Percentiles rank a stretch among this genome's conserved stretches.
These are phyloP conservation scores for Heliornis fulica DNA, from an alignment of 2,113 vertebrate genomes.

Conservation along the genomic window DNA sequence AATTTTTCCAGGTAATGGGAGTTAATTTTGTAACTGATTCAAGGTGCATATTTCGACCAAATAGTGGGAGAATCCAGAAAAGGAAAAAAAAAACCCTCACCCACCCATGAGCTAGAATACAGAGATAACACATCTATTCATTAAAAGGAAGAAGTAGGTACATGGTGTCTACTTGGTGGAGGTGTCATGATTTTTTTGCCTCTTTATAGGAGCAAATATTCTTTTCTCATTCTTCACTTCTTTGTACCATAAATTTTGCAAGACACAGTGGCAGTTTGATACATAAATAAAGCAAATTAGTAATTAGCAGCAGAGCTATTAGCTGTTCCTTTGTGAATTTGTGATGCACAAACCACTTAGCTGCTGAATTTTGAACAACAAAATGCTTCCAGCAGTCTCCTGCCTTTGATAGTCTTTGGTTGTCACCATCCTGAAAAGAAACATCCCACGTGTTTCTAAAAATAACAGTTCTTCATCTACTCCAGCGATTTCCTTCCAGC, in stretches of 20 bases:
- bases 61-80: background rate
- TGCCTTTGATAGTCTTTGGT: background rate
- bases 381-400: background rate
- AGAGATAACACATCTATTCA: background rate
- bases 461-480: background rate
- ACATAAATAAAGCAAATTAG: background rate
- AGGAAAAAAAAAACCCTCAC: background rate
- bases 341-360: background rate
- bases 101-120: background rate
- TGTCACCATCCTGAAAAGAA: background rate
- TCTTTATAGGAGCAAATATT: background rate
- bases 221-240: background rate
- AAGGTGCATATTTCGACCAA: background rate
- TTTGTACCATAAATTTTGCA: background rate
- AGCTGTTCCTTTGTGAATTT: background rate
- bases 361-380: background rate
- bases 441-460: background rate
- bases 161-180: rapidly evolving
- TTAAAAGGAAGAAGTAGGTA: background rate
- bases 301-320: background rate
- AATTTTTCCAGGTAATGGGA: rapidly evolving
- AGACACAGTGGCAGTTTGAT: background rate
- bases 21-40: background rate
- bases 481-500: background rate
- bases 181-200: rapidly evolving